Percentiles rank a stretch among this genome's conserved stretches.
phyloP scores from a whole-genome alignment of 2,113 vertebrate species.

The Sylvietta virens region DNA sequence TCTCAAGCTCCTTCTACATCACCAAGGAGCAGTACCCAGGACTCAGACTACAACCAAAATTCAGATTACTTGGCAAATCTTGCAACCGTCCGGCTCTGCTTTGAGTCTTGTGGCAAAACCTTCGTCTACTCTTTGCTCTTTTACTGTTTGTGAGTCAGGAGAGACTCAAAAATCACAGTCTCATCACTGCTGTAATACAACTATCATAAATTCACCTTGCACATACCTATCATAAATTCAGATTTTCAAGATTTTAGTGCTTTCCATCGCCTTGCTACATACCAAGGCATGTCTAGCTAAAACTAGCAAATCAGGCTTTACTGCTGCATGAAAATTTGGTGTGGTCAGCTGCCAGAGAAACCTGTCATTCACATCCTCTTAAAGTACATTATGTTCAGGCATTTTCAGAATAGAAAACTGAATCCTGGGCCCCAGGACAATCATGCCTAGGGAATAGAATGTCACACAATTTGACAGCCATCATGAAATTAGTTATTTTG shows the following conservation, averaged over 20 bases:
- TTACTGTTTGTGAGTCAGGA: neutral
- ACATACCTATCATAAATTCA: neutral
- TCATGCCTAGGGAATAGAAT: neutral
- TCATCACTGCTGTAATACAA: neutral
- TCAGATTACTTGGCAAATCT: neutral
- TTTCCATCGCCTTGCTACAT: neutral
- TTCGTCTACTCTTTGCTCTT: neutral
- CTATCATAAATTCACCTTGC: neutral
- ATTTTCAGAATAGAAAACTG: neutral
- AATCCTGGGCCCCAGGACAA: neutral
- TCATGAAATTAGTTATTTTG: neutral
- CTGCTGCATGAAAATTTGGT: neutral
- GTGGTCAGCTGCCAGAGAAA: neutral
- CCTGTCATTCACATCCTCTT: neutral
- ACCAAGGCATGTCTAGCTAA: neutral
- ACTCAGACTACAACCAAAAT: neutral
- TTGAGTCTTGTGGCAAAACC: neutral
- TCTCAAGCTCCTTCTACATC: neutral
- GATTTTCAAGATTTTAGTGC: neutral
- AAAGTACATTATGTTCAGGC: neutral
- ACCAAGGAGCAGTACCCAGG: neutral
- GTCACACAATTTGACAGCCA: neutral
- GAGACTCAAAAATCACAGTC: neutral
- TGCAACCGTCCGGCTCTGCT: neutral
- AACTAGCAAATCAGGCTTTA: neutral